Base-by-base conservation (phyloP, 1,140 invertebrate species). In the Camponotus vicinus region DNA sequence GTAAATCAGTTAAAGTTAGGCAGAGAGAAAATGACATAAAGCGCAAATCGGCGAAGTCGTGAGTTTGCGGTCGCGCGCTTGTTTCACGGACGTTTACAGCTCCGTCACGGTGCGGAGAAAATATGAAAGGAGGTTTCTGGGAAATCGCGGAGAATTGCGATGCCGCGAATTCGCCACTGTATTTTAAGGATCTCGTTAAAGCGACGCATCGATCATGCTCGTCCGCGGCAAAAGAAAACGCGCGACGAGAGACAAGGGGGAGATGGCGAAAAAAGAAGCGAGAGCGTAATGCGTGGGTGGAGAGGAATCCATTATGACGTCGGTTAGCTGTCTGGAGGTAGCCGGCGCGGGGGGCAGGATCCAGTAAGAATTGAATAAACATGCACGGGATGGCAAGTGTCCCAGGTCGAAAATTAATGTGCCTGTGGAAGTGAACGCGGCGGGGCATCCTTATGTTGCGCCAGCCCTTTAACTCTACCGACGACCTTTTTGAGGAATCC, bases 301-400 rank as follows among this genome's bases (percentile, higher is more conserved):
- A 89, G 86, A 86, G 61, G 86, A 90, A 88, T 90, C 89, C 89
- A 90, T 90, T 90, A 90, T 90, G 89, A 88, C 83, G 80, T 57
- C 64, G 59, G 71, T 49, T 55, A 69, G 70, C 52, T 76, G 32
- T 78, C 71, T 52, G 80, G 77, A 70, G 88, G 85, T 55, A 73
- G 76, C 75, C 55, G 78, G 66, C 88, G 69, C 13, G 49, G 49
- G 49, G 3, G 49, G 15, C 27, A 87, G 76, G 85, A 80, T 82
- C 82, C 77, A 83, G 64, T 82, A 86, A 86, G 89, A 92, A 92
- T 92, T 91, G 88, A 92, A 92, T 92, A 92, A 92, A 92, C 91
- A 92, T 89, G 89, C 89, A 77, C 63, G 69, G 63, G 86, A 80
- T 73, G 86, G 80, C 75, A 90, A 86, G 84, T 73, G 87, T 90